Base-by-base conservation (phyloP, 2,888 invertebrate species). In the Aproaerema taeniolella region DNA sequence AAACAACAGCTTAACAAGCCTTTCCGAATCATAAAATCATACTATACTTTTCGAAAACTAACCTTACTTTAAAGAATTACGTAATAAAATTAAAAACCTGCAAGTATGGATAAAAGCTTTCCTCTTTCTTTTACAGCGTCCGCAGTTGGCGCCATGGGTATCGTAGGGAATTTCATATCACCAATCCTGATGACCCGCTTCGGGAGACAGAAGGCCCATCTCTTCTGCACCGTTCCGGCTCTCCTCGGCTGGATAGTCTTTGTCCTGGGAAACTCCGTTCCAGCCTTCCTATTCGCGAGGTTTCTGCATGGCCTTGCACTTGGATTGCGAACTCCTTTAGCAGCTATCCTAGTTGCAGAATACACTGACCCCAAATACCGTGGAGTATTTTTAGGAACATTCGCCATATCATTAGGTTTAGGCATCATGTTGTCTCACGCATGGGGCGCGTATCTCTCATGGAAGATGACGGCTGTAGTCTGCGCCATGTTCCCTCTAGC, bases 371-470 rank as follows among this genome's bases (percentile, higher is more conserved):
- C 90, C 0, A 88, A 83, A 52, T 87, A 91, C 41, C 79, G 93
- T 38, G 91, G 92, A 2, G 85, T 89, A 1, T 85, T 92, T 24
- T 75, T 91, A 17, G 88, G 91, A 9, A 88, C 89, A 0, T 88
- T 91, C 14, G 89, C 90, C 0, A 82, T 91, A 36, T 88, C 90
- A 1, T 77, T 91, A 17, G 89, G 92, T 0, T 35, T 88, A 34
- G 92, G 93, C 0, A 89, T 92, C 39, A 80, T 92, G 9, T 43
- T 90, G 0, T 88, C 90, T 0, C 93, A 93, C 60, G 57, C 88
- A 1, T 78, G 92, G 58, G 93, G 93, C 1, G 89, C 89, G 1
- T 88, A 88, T 60, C 61, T 90, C 2, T 69, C 87, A 2, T 91
- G 91, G 91, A 80, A 88, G 51, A 71, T 78, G 36, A 88, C 90